Base-by-base conservation (phyloP, 1,140 invertebrate genomes). In the Episyrphus balteatus region DNA sequence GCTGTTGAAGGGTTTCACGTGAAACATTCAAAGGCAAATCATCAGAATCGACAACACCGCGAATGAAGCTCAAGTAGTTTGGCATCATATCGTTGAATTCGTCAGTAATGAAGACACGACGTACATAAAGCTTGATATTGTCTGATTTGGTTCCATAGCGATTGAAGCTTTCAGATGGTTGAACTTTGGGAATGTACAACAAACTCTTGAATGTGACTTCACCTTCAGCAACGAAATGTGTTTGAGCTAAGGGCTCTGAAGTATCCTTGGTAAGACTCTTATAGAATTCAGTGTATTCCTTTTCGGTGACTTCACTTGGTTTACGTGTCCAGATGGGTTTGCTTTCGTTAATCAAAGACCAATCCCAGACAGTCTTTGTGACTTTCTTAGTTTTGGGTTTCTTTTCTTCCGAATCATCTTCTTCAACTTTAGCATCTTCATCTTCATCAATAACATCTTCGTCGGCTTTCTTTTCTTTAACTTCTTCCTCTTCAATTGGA, bases 81-180 rank as follows among this genome's bases (percentile, higher is more conserved):
- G 97, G 97, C 84, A 99, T 92, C 84, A 99, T 92, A 62, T 99
- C 96, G 62, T 93, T 92, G 73, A 99, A 98, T 73, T 99, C 92
- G 59, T 99, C 96, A 13, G 95, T 99, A 68, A 99, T 99, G 70
- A 99, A 99, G 13, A 99, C 95, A 49, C 96, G 76, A 52, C 95
- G 78, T 12, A 99, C 95, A 65, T 93, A 99, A 32, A 97, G 72
- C 74, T 97, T 98, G 56, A 98, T 97, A 66, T 94, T 89, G 65
- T 98, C 92, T 2, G 84, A 84, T 54, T 88, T 88, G 48, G 92
- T 90, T 50, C 93, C 95, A 63, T 98, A 98, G 63, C 84, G 83
- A 68, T 92, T 93, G 76, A 98, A 98, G 51, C 82, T 84, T 66
- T 98, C 93, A n/a, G 80, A 73, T 2, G 92, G 90, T 59, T 94